phyloP scores from a whole-genome alignment of 2,797 vertebrate species.

The Basileuterus tristriatus region DNA sequence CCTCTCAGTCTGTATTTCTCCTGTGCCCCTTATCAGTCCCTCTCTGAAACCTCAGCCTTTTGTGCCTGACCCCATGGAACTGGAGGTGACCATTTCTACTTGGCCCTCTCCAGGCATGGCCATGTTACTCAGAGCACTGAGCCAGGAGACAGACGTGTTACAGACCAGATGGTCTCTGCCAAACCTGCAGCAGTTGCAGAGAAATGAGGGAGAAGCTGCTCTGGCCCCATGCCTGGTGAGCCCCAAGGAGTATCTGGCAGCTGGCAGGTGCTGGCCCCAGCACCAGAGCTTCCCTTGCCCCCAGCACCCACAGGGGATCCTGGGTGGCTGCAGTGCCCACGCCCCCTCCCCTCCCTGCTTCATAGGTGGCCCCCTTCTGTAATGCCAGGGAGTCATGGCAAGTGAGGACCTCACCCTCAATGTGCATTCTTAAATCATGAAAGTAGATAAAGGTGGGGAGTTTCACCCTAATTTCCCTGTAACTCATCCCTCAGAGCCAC shows the following conservation, averaged over 20 bases:
- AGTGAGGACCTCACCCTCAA: background rate
- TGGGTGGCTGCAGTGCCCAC: background rate
- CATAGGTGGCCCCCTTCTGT: background rate
- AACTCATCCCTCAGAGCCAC: background rate
- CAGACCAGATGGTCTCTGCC: background rate
- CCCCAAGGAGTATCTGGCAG: background rate
- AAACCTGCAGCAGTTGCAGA: accelerated
- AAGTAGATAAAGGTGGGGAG: background rate
- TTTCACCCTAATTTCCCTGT: background rate
- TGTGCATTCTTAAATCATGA: background rate
- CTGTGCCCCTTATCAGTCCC: background rate
- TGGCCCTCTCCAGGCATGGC: accelerated
- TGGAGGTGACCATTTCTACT: background rate
- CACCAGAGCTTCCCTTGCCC: background rate
- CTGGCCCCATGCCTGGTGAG: accelerated
- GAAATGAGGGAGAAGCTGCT: background rate
- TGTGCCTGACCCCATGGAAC: background rate
- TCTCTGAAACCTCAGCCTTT: background rate
- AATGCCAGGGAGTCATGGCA: accelerated
- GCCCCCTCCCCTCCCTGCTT: accelerated
- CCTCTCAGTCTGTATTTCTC: background rate
- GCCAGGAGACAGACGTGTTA: accelerated
- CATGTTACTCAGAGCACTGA: background rate
- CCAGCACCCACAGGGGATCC: background rate
- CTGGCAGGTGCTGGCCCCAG: background rate